Percentiles rank a stretch among this genome's conserved stretches.
These are phyloP conservation scores for Nannoperca australis DNA, from an alignment of 2,797 vertebrate genomes.

Conservation along the genomic window DNA sequence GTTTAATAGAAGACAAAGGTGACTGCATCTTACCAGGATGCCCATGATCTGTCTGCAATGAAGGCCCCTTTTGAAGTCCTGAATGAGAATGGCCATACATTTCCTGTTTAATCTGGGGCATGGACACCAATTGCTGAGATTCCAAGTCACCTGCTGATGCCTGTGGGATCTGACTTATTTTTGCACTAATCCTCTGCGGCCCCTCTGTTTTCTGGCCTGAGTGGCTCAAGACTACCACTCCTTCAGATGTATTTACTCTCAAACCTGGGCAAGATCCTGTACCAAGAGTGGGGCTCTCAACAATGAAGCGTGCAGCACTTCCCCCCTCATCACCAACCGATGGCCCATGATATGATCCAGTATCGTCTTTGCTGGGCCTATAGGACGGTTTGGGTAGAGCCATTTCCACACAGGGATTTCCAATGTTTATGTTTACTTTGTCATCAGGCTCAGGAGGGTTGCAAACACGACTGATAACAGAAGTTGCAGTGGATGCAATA, in stretches of 20 bases:
- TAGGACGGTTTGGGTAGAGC: slow-evolving; percentile 89
- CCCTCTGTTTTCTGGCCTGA: slow-evolving; percentile 98
- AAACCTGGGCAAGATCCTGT: slow-evolving; percentile 92
- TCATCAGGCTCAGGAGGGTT: slow-evolving; percentile 93
- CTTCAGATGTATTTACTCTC: slow-evolving; percentile 96
- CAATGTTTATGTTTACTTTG: slow-evolving; percentile 86
- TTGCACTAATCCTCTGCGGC: slow-evolving; percentile 94
- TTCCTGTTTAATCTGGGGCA: slow-evolving; percentile 97
- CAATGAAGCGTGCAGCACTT: slow-evolving; percentile 89
- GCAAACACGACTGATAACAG: slow-evolving; percentile 96
- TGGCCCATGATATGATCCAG: slow-evolving; percentile 88
- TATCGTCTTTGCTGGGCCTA: slow-evolving; percentile 88
- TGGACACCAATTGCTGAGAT: slow-evolving; percentile 95
- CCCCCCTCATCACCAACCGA: slow-evolving; percentile 88
- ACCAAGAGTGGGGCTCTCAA: slow-evolving; percentile 84
- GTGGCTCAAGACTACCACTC: slow-evolving; percentile 96
- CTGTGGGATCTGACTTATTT: slow-evolving; percentile 98
- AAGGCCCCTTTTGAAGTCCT: slow-evolving; percentile 88
- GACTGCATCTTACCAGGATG: slow-evolving; percentile 91
- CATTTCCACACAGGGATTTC: slow-evolving; percentile 86
- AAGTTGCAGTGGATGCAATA: slow-evolving; percentile 94
- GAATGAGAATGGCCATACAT: slow-evolving; percentile 89
- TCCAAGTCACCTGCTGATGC: slow-evolving; percentile 96
- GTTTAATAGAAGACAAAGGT: slow-evolving; percentile 89
- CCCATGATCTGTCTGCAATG: slow-evolving; percentile 87